Evolutionary conservation across 1,140 invertebrate genomes (phyloP).

Genomic region (Ceratitis capitata): DNA sequence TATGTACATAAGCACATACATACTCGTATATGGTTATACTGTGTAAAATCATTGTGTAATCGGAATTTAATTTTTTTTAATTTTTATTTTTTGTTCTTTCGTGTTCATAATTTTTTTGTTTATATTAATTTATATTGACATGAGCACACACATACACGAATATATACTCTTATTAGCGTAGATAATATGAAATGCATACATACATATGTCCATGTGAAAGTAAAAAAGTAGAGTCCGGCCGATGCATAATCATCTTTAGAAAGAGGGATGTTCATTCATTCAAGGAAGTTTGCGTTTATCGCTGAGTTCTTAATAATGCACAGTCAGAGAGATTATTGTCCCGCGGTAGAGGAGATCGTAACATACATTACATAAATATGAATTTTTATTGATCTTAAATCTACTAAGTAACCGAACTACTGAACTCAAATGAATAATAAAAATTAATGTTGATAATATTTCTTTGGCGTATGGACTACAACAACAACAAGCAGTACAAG

Average conservation of each 20-base stretch:
- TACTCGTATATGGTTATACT: background rate
- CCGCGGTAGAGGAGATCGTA: background rate
- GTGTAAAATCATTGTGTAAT: background rate
- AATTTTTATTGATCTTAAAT: background rate
- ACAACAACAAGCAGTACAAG: background rate
- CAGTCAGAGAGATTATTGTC: background rate
- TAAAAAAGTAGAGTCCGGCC: slow-evolving; percentile 4
- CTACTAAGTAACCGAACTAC: background rate
- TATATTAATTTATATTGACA: background rate
- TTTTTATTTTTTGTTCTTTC: background rate
- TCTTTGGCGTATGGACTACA: background rate
- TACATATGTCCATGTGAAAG: too few species aligned
- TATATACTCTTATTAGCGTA: background rate
- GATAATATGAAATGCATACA: slow-evolving; percentile 7
- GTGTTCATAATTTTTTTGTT: background rate
- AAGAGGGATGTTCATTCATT: background rate
- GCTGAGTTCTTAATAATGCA: background rate
- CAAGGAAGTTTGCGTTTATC: background rate
- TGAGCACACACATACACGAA: too few species aligned
- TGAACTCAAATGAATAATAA: background rate
- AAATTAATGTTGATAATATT: background rate
- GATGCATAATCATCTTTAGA: too few species aligned
- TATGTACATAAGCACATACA: background rate
- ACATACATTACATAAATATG: background rate
- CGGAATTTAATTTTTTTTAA: background rate